A percentile compares a stretch with the other conserved stretches of the same genome.
Evolutionary conservation across 2,797 vertebrate genomes (phyloP).

Genomic region (Moxostoma hubbsi): DNA sequence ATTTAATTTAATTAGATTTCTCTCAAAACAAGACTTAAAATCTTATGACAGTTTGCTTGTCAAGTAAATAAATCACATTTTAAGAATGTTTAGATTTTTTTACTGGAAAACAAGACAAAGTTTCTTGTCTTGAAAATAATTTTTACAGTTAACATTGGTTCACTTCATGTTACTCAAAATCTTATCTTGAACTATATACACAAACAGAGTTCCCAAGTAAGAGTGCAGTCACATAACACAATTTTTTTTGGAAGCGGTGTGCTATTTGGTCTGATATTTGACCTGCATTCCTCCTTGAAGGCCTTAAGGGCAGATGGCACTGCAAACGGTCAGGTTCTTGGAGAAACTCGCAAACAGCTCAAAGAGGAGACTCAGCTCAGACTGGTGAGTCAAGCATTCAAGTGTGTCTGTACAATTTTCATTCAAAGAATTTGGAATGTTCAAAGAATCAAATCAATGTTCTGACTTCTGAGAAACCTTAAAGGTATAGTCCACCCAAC

Average conservation of each 20-base stretch:
- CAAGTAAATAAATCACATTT: no score
- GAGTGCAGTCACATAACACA: not conserved
- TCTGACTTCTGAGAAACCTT: not conserved
- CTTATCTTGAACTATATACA: not conserved
- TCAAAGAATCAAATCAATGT: not conserved
- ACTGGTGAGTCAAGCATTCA: conserved; percentile 78
- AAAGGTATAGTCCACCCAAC: no score
- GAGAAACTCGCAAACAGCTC: conserved; percentile 92
- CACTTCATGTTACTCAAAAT: not conserved
- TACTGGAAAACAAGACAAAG: no score
- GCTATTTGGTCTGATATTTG: not conserved
- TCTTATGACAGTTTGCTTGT: no score
- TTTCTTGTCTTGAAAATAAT: no score
- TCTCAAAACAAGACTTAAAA: no score
- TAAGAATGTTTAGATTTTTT: no score
- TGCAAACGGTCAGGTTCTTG: conserved; percentile 85
- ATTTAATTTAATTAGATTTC: no score
- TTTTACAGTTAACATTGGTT: no score
- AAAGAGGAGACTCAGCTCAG: conserved; percentile 96
- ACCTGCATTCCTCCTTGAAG: conserved; percentile 66
- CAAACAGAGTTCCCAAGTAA: not conserved
- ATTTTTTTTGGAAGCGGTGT: not conserved
- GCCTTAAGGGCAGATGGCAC: conserved; percentile 83
- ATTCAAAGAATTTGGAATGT: not conserved
- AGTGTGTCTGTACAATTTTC: no score